phyloP scores from a whole-genome alignment of 2,113 vertebrate genomes.

The Cephalopterus ornatus region DNA sequence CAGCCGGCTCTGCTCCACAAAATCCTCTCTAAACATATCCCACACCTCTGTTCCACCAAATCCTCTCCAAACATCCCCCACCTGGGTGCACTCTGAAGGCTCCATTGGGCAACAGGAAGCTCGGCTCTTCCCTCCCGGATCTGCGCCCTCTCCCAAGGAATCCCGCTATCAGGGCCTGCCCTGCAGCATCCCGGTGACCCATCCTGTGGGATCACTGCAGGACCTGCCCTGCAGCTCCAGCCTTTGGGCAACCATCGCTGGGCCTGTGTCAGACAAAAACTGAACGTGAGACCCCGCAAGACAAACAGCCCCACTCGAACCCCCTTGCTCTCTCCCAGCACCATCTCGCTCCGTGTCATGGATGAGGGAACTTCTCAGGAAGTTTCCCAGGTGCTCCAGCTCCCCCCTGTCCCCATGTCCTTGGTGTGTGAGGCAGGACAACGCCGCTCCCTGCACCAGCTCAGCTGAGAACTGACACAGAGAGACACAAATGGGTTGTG shows the following conservation, averaged over 20 bases:
- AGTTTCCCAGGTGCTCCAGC: not conserved
- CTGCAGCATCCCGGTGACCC: not conserved
- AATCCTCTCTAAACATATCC: not conserved
- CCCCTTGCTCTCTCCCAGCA: not conserved
- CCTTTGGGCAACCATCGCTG: not conserved
- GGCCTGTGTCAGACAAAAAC: not conserved
- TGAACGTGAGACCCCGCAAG: not conserved
- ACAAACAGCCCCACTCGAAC: not conserved
- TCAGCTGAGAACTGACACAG: rapidly evolving
- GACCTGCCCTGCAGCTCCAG: not conserved
- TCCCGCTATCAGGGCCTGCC: not conserved
- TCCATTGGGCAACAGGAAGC: not conserved
- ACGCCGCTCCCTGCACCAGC: not conserved
- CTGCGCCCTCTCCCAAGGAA: not conserved
- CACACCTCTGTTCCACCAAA: not conserved
- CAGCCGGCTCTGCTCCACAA: not conserved
- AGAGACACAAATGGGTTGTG: not conserved
- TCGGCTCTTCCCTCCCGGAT: rapidly evolving
- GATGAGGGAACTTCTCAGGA: not conserved
- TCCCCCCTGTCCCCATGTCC: not conserved
- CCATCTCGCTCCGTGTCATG: not conserved
- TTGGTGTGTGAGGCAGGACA: not conserved
- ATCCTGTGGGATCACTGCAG: not conserved
- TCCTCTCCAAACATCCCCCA: rapidly evolving
- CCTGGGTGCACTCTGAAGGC: not conserved